phyloP scores from a whole-genome alignment of 2,888 invertebrate genomes.

The Nephrotoma appendiculata region DNA sequence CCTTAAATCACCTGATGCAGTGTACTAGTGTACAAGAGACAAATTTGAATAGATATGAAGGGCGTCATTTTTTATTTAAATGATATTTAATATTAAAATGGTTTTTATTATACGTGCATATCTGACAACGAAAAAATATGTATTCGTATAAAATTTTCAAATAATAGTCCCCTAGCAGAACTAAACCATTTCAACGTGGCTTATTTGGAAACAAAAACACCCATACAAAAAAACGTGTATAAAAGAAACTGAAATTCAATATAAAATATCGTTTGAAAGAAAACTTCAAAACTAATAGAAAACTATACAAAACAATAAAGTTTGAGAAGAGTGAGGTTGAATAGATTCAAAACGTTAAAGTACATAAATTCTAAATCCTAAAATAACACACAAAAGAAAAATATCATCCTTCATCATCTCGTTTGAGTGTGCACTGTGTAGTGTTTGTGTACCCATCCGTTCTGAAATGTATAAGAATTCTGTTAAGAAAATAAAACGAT shows the following conservation, averaged over 20 bases:
- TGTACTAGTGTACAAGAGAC: background rate
- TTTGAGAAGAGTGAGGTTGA: background rate
- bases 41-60: background rate
- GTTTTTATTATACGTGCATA: background rate
- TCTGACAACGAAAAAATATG: background rate
- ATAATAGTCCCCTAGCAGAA: background rate
- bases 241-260: background rate
- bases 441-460: too few species aligned
- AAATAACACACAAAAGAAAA: background rate
- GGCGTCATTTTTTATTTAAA: background rate
- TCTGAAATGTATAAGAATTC: background rate
- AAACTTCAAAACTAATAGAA: background rate
- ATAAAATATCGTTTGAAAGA: background rate
- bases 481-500: background rate
- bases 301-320: background rate
- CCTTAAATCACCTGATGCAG: background rate
- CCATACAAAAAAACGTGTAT: background rate
- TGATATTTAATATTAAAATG: background rate
- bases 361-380: background rate
- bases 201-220: background rate
- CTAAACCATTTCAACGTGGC: background rate
- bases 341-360: background rate
- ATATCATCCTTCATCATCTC: background rate
- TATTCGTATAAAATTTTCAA: background rate
- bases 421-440: background rate